Percentiles rank a stretch among this genome's conserved stretches.
Evolutionary conservation across 2,113 vertebrate genomes (phyloP).

Genomic region (Thalassarche chlororhynchos): DNA sequence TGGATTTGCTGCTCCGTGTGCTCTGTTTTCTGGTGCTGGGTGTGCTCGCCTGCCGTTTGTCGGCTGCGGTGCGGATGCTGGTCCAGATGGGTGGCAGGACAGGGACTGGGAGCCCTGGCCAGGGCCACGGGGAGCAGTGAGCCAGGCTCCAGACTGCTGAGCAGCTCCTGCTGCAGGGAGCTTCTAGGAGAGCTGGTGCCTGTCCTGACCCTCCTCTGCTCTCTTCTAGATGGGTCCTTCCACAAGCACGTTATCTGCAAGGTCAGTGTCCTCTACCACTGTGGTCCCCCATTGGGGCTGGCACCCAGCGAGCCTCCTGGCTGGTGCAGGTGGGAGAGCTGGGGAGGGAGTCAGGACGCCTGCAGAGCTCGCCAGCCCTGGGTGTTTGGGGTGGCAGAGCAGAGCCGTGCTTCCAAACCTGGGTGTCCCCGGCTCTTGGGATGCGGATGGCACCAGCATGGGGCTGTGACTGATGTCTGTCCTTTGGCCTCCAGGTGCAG

Average conservation of each 20-base stretch:
- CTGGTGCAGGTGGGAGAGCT: neutral
- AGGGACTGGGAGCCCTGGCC: neutral
- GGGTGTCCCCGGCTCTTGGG: neutral
- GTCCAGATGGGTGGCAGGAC: rapidly evolving
- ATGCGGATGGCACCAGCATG: rapidly evolving
- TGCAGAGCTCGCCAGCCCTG: neutral
- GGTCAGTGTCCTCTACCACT: conserved; percentile 32
- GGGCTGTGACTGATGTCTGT: neutral
- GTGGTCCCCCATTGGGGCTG: neutral
- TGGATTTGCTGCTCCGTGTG: neutral
- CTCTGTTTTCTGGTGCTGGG: neutral
- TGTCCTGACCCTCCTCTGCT: conserved; percentile 1
- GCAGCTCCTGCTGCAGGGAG: neutral
- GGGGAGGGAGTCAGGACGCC: neutral
- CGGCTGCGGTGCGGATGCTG: neutral
- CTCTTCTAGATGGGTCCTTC: conserved; percentile 62
- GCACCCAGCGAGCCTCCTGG: neutral
- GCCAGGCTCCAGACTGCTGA: neutral
- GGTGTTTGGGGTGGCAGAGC: neutral
- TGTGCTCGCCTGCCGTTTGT: neutral
- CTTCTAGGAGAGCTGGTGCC: neutral
- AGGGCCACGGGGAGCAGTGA: neutral
- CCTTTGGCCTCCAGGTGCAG: conserved; percentile 69
- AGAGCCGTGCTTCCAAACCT: neutral
- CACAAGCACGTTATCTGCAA: conserved; percentile 75